Base-by-base conservation (phyloP, 1,140 invertebrate species). In the Atta colombica region DNA sequence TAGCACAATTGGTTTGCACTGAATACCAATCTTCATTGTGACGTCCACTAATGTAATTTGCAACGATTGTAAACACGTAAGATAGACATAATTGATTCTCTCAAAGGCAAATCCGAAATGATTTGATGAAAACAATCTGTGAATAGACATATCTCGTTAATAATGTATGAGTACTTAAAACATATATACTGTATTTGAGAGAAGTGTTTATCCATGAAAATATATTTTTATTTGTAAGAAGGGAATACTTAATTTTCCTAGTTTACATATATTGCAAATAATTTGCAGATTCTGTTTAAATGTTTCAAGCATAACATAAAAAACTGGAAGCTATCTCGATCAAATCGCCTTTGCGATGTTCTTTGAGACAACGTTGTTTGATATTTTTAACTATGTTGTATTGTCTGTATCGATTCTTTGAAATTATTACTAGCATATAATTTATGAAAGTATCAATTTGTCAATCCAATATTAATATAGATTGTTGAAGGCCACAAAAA, bases 41-140 rank as follows among this genome's bases (percentile, higher is more conserved):
- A 92, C 89, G 91, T 92, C 91, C 91, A 92, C 87, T 90, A 91
- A 90, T 91, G 87, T 90, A 92, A 90, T 85, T 87, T 82, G 65
- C 89, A 75, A 82, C 86, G 91, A 89, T 91, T 77, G 90, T 91
- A 91, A 87, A 87, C 77, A 85, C 88, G 84, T 89, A 90, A 88
- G 88, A 91, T 87, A 58, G 61, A 58, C 49, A 61, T 39, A 58
- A 35, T 75, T 21, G 18, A 53, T 16, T 49, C 45, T 39, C 60
- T 61, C 35, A 2, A 74, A 51, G 8, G 31, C 12, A 35, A 12
- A 21, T 84, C 39, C 10, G 35, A 51, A 21, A 21, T 58, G 6
- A 55, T 55, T 18, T 51, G 7, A 58, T n/a, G 55, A n/a, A 58
- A 61, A 51, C 14, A n/a, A 82, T 72, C 39, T 71, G n/a, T 53